Base-by-base conservation (phyloP, 2,113 vertebrate genomes). In the Pterocles orientalis region DNA sequence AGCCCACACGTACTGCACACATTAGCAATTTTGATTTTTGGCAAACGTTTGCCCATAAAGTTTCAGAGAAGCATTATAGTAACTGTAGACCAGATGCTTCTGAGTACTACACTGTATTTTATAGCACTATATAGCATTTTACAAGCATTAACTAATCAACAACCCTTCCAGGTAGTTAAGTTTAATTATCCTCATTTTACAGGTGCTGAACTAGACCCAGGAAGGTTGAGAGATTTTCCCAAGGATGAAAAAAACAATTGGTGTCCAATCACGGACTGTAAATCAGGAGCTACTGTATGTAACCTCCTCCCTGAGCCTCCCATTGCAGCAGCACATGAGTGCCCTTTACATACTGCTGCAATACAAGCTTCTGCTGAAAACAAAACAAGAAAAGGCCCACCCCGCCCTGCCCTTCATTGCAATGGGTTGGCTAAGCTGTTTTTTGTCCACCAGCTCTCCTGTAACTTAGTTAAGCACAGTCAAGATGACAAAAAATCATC, bases 111-210 rank as follows among this genome's bases (percentile, higher is more conserved):
- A 4, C 48, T 60, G 64, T 68, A 65, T 86, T 95, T 97, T 97
- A 96, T 81, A 83, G 95, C 77, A n/a, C n/a, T 56, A 26, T 78
- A 57, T 47, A 82, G 86, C 80, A 58, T 91, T 95, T 93, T 90
- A 95, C 61, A 95, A 94, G 92, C 88, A 91, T 94, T 94, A 95
- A 94, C 91, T 91, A 94, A 97, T 92, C 92, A 94, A 94, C 68
- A 94, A 19, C 80, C 43, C 86, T 92, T 95, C 43, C 69, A 71
- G 65, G 77, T 91, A 75, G 94, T 96, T 95, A 95, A 94, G 76
- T 92, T 96, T 94, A 91, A 96, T 90, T 92, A 82, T 84, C 26
- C 19, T 28, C 33, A 68, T 96, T 96, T 95, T 86, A 92, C 57
- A 95, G 89, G 94, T 89, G 89, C 80, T 91, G 83, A 94, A 89